Conservation (phyloP, 2,113 vertebrate genomes). For the Copsychus sechellarum region DNA sequence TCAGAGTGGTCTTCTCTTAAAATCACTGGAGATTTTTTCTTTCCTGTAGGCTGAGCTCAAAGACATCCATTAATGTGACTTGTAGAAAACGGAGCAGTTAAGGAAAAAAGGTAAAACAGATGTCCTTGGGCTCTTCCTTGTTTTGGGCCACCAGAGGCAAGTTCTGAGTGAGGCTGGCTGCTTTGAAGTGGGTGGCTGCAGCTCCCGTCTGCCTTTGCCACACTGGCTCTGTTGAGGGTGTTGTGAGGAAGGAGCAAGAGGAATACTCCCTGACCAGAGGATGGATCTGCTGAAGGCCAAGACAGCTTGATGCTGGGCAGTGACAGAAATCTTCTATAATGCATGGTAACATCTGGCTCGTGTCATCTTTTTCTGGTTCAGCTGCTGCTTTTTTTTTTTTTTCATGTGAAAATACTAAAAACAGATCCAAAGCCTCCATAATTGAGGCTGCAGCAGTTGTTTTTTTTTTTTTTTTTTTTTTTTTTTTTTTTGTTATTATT, state of each 20-base stretch:
- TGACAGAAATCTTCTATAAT: neutral
- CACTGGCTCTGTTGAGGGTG: neutral
- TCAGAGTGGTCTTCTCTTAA: neutral
- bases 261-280: neutral
- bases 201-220: rapidly evolving
- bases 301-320: neutral
- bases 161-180: neutral
- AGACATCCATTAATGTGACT: neutral
- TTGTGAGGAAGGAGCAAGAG: neutral
- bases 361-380: neutral
- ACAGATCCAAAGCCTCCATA: neutral
- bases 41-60: neutral
- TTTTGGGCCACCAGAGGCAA: neutral
- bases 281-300: neutral
- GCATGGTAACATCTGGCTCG: neutral
- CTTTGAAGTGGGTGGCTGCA: neutral
- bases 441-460: neutral
- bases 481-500: neutral
- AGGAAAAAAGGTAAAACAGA: neutral
- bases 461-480: neutral
- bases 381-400: neutral
- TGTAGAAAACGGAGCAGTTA: neutral
- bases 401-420: neutral
- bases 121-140: neutral
- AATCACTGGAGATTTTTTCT: neutral